Evolutionary conservation across 2,797 vertebrate genomes (phyloP), one percentile per base, ranked within the genome.

Genomic region (Labeo calbasu): DNA sequence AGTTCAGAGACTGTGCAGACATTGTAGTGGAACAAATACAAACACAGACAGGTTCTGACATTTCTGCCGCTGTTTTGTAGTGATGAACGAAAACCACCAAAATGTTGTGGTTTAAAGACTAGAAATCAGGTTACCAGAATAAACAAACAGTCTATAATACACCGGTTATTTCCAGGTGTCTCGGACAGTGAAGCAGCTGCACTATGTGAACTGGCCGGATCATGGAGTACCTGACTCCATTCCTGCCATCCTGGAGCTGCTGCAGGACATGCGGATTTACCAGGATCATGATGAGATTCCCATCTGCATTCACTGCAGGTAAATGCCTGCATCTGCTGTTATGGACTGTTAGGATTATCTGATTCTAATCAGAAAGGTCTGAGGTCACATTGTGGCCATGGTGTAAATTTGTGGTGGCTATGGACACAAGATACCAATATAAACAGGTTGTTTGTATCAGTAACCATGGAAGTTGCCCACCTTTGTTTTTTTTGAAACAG

Each of bases 301-400:
- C 2, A 89, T 99, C 81, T 99, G 98, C 86, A 91, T 99, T 89
- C 98, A 99, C 92, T 99, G 98, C 97, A 99, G 98, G 98, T 99
- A 25, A 46, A 78, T 13, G 2, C 21, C 57, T 51, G n/a, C 12
- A 51, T 51, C 17, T 71, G 55, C 43, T 57, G 25, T 25, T 9
- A 70, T 21, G 2, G 13, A 11, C n/a, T 25, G 19, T 28, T 63
- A 48, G 19, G 43, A n/a, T 21, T 46, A 46, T 46, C 43, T 5
- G 1, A 70, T 23, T 70, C 43, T 9, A 32, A 21, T 53, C 43
- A 10, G 8, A 53, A 40, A 46, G 32, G 59, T 28, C 12, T 46
- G 17, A 5, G 2, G 9, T 53, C 13, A 19, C 65, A 36, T 14
- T 65, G 28, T 36, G 43, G 59, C 46, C 23, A 36, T 66, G 25